Base-by-base conservation (phyloP, 2,113 vertebrate genomes). In the Rhineura floridana region DNA sequence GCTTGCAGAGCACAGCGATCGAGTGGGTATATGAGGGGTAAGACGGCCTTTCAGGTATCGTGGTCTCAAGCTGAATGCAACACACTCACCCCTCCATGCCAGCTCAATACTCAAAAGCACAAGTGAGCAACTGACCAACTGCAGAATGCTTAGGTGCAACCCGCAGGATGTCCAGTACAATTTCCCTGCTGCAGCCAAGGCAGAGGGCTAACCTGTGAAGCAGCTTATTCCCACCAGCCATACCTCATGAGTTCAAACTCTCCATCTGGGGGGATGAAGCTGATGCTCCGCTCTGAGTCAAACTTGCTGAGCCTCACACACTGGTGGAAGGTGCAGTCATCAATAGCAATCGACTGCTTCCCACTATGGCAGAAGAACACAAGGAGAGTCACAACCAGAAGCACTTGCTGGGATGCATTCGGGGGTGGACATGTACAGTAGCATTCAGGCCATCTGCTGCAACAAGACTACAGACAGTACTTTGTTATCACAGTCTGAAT, bases 201-300 rank as follows among this genome's bases (percentile, higher is more conserved):
- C 67, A 69, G 42, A 65, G 12, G n/a, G 6, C 77, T 7, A 46
- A 4, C 11, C 12, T 23, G 8, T 17, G 48, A 0, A 86, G n/a
- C 9, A 6, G 28, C 19, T 2, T 82, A n/a, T 44, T 23, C 55
- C 83, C 55, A 84, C 30, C 8, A 62, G 2, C 67, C 77, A 25
- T 87, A 99, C 99, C 99, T 99, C 99, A 99, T 99, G 90, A 99
- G 98, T 95, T 99, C 99, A 93, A 99, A 99, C 88, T 99, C 99
- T 94, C 99, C 99, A 88, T 99, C 99, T 0, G 99, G 99, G 28
- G 99, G 99, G 94, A 99, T 99, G 96, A 99, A 99, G 96, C 99
- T 99, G 97, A 99, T 99, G 96, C 99, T 99, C 81, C 99, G 98
- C 96, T 99, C 99, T 0, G 99, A 99, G 96, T 99, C 99, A 93